Conservation (phyloP, 2,888 invertebrate genomes). For the Aphodius granarius region DNA sequence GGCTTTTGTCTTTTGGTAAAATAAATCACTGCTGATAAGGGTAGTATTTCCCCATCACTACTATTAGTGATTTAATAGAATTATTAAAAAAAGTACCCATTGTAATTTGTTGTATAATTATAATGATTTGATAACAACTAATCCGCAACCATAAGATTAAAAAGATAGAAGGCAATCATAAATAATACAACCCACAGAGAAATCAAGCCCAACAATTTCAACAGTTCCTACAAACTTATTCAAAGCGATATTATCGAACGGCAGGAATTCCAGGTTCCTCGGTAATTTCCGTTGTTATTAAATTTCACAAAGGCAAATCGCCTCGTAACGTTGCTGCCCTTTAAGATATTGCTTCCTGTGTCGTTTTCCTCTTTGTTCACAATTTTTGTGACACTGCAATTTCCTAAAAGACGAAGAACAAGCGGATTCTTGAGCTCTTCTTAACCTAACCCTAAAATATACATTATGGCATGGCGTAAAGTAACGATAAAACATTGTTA, state of each 20-base stretch:
- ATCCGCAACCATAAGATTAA: too few species aligned
- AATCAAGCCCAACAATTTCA: too few species aligned
- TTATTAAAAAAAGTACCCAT: too few species aligned
- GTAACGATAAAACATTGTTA: not conserved
- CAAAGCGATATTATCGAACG: not conserved
- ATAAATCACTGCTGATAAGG: too few species aligned
- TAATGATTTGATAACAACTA: too few species aligned
- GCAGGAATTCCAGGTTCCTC: not conserved
- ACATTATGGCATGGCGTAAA: not conserved
- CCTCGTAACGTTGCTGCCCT: not conserved
- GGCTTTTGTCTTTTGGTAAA: too few species aligned
- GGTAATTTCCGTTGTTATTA: not conserved
- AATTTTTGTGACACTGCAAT: not conserved
- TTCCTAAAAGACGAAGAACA: not conserved
- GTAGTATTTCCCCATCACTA: too few species aligned
- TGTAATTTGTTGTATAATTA: too few species aligned
- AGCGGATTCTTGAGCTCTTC: not conserved
- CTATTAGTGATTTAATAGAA: too few species aligned
- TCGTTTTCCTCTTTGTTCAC: not conserved
- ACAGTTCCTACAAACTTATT: not conserved
- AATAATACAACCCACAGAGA: too few species aligned
- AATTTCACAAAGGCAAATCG: not conserved
- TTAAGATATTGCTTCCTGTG: not conserved
- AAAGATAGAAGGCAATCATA: too few species aligned
- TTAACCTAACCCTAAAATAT: not conserved